Conservation (phyloP, 2,113 vertebrate species). For the Clarias gariepinus region DNA sequence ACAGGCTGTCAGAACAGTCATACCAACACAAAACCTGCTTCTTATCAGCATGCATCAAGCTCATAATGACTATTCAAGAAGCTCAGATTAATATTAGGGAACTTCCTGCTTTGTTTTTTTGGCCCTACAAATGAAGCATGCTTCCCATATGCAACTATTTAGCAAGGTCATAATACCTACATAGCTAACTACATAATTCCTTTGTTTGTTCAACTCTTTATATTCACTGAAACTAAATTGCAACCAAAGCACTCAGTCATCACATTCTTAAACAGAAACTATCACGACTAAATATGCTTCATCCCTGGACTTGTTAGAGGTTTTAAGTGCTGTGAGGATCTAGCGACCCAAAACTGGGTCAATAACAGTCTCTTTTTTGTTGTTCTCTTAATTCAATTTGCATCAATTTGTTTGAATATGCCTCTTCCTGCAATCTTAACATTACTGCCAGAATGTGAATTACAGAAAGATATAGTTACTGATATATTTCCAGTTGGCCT, state of each 20-base stretch:
- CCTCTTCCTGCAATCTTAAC: neutral
- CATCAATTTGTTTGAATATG: slow-evolving; percentile 8
- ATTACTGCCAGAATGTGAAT: neutral
- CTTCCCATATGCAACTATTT: slow-evolving; percentile 24
- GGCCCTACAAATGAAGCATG: slow-evolving; percentile 31
- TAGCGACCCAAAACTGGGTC: neutral
- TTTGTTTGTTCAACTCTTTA: slow-evolving; percentile 11
- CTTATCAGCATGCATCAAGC: slow-evolving; percentile 29
- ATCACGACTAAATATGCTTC: neutral
- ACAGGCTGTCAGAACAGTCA: slow-evolving; percentile 11
- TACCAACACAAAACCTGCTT: slow-evolving; percentile 23
- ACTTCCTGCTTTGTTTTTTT: slow-evolving; percentile 18
- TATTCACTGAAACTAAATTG: slow-evolving; percentile 18
- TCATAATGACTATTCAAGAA: slow-evolving; percentile 28
- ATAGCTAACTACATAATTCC: neutral
- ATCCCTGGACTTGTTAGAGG: neutral
- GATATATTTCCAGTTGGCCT: slow-evolving; percentile 34
- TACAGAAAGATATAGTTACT: neutral
- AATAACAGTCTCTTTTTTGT: neutral
- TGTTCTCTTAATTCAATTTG: neutral
- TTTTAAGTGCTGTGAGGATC: neutral
- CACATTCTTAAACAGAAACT: slow-evolving; percentile 1
- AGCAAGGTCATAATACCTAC: neutral
- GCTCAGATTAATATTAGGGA: neutral
- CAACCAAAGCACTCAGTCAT: slow-evolving; percentile 16